Evolutionary conservation across 1,140 invertebrate genomes (phyloP), one percentile per base, ranked within the genome.

Genomic region (Leptonema lineaticorne): DNA sequence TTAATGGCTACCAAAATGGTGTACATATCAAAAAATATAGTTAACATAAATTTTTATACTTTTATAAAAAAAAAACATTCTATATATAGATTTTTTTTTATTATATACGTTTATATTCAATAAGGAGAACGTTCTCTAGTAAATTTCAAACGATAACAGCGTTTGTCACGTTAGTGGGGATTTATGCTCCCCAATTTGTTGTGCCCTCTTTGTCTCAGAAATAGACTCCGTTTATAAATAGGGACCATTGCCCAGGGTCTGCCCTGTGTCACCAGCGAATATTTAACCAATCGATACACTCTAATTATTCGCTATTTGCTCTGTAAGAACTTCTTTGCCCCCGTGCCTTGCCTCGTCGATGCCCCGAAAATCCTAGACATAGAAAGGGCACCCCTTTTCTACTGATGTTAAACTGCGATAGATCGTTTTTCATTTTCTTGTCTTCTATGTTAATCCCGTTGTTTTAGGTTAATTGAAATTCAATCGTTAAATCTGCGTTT

Each of bases 161-260:
- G 30, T 62, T n/a, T 62, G 59, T 62, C 59, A 45, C 59, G 59
- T 62, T 62, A 62, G 14, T 18, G 62, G 24, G 46, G 62, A 64
- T 64, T 64, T 64, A 64, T 64, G 45, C 62, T 50, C 46, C 62
- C 62, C 62, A 64, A 64, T 64, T 64, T 64, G 62, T 64, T 50
- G n/a, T 24, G 37, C 41, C 41, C 45, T n/a, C 53, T 27, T 29
- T 18, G 30, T 37, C 24, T 53, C 50, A 11, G 59, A 62, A 62
- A 62, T 62, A 62, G 59, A 62, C 41, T 28, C 62, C 18, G 62
- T 24, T 26, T 64, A 64, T 64, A 64, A 64, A 64, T 64, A 64
- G 46, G 33, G 59, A 8, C 24, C 28, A 22, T 62, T 62, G 59
- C 30, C 18, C 33, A 33, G 59, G 30, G 57, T 29, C 57, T 48